Percentiles rank a stretch among this genome's conserved stretches.
Conservation (phyloP, 2,888 invertebrate species). For the Dynastes maya region DNA sequence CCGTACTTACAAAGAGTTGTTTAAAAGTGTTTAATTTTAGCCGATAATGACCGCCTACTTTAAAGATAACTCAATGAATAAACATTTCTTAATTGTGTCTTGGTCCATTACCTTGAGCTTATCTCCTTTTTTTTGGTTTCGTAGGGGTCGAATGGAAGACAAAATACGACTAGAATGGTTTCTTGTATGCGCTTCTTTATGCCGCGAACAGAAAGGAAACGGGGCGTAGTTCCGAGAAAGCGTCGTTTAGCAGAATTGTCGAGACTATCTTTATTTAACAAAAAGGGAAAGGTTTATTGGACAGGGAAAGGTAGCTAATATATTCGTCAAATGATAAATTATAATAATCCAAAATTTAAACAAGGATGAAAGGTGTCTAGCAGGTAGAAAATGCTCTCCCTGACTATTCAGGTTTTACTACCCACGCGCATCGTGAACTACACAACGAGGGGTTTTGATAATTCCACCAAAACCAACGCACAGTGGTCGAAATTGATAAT, state of each 20-base stretch:
- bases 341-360: conserved; percentile 47
- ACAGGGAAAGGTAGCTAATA: conserved; percentile 34
- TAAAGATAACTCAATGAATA: conserved; percentile 11
- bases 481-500: too few relatives aligned
- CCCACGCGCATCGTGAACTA: conserved; percentile 39
- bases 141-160: conserved; percentile 5
- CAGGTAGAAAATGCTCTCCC: conserved; percentile 43
- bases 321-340: conserved; percentile 49
- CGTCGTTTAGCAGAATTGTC: conserved; percentile 26
- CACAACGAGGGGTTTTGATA: conserved; percentile 5
- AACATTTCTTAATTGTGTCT: conserved; percentile 13
- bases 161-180: conserved; percentile 8
- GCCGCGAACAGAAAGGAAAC: conserved; percentile 1
- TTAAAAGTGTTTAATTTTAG: neutral
- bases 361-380: conserved; percentile 47
- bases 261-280: conserved; percentile 18
- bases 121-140: neutral
- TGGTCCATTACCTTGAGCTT: conserved; percentile 8
- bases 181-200: neutral
- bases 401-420: conserved; percentile 46
- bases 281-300: conserved; percentile 23
- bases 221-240: conserved; percentile 1
- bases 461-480: conserved; percentile 29
- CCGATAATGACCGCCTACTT: conserved; percentile 11
- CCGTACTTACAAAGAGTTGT: neutral